These are phyloP conservation scores for Pterocles orientalis DNA, from an alignment of 2,113 vertebrate species.

Conservation along the genomic window DNA sequence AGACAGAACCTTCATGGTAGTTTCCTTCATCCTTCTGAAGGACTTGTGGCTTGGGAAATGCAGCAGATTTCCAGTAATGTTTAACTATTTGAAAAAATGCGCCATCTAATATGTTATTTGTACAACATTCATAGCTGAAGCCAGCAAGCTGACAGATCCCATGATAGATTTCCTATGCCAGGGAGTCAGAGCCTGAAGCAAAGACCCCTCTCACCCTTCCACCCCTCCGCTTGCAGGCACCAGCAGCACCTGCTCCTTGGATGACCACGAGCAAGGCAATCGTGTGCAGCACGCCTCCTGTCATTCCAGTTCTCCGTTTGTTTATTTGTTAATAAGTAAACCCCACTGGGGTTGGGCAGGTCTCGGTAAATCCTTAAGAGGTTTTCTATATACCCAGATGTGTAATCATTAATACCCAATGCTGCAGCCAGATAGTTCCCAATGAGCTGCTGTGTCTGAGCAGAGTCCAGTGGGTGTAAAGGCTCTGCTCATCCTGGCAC, in stretches of 20 bases:
- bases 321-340: constrained; percentile 63
- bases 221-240: neutral
- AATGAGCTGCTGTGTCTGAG: neutral
- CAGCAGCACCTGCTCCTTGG: accelerated
- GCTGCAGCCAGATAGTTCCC: accelerated
- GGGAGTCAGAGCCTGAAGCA: neutral
- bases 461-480: neutral
- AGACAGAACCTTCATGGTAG: neutral
- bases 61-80: neutral
- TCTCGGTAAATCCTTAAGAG: neutral
- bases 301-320: neutral
- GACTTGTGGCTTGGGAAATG: accelerated
- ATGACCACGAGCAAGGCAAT: neutral
- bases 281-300: neutral
- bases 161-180: accelerated
- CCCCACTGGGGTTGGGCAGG: neutral
- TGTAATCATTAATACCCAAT: neutral
- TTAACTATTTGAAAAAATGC: neutral
- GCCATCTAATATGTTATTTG: neutral
- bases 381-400: neutral
- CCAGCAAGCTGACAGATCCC: neutral
- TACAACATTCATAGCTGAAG: neutral
- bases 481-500: neutral
- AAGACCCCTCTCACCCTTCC: neutral
- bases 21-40: neutral